Conservation (phyloP, 2,797 vertebrate genomes). For the Danio choprae region DNA sequence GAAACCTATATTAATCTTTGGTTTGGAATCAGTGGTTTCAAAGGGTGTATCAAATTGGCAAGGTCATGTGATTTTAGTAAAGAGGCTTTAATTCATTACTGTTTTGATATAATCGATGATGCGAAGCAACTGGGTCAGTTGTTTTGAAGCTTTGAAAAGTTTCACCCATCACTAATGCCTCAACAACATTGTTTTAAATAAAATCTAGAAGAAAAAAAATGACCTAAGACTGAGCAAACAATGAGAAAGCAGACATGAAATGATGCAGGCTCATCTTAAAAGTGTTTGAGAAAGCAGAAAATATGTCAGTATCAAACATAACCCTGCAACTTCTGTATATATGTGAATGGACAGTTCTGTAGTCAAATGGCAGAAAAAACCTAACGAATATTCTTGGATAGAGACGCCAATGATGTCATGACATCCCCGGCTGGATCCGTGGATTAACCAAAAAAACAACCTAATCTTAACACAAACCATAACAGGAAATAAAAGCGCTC, state of each 20-base stretch:
- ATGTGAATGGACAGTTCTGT: background rate
- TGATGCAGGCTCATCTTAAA: background rate
- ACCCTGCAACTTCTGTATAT: background rate
- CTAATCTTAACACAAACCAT: background rate
- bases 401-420: background rate
- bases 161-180: no score
- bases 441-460: background rate
- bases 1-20: no score
- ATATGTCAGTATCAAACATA: background rate
- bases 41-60: no score
- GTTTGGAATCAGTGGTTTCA: no score
- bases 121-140: no score
- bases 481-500: background rate
- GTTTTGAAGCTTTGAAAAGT: no score
- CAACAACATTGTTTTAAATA: no score
- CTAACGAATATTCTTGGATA: background rate
- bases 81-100: no score
- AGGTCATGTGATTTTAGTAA: no score
- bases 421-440: background rate
- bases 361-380: background rate
- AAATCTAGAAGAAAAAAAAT: background rate
- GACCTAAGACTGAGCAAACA: background rate
- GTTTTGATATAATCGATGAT: no score
- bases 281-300: background rate
- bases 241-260: background rate